These are phyloP conservation scores for Meloidogyne chitwoodi DNA, from an alignment of 1,140 invertebrate genomes.

Conservation along the genomic window DNA sequence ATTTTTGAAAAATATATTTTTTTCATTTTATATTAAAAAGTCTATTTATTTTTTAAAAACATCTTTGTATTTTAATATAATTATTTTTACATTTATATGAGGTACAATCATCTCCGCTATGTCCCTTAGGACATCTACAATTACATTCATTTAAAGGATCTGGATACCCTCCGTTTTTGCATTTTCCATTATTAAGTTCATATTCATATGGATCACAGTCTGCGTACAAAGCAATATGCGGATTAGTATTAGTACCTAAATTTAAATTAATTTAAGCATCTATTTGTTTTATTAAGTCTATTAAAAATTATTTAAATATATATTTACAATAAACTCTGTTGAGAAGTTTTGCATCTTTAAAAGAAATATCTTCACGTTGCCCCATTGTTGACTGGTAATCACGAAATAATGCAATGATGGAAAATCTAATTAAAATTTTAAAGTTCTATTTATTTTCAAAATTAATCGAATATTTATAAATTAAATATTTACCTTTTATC, in stretches of 20 bases:
- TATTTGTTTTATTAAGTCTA: too few relatives aligned
- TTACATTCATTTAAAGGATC: not conserved
- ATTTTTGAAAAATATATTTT: too few relatives aligned
- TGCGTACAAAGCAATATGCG: not conserved
- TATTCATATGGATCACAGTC: not conserved
- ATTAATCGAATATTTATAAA: not conserved
- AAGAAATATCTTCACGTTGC: not conserved
- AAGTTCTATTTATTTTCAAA: too few relatives aligned
- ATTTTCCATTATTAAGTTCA: not conserved
- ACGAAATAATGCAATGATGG: not conserved
- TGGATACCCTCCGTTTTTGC: conserved; percentile 1
- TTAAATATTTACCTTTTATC: not conserved
- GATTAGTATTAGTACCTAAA: not conserved
- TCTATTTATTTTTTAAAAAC: too few relatives aligned
- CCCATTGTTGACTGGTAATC: conserved; percentile 6
- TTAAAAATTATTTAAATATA: too few relatives aligned
- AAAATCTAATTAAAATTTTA: not conserved
- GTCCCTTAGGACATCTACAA: not conserved
- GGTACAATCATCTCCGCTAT: not conserved
- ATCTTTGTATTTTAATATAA: too few relatives aligned
- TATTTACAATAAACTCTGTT: conserved; percentile 10
- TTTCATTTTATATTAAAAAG: too few relatives aligned
- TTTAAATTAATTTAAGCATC: not conserved
- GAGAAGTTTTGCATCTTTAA: not conserved
- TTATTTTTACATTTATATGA: not conserved